Evolutionary conservation across 2,797 vertebrate genomes (phyloP), one percentile per base, ranked within the genome.

Genomic region (Paguma larvata): DNA sequence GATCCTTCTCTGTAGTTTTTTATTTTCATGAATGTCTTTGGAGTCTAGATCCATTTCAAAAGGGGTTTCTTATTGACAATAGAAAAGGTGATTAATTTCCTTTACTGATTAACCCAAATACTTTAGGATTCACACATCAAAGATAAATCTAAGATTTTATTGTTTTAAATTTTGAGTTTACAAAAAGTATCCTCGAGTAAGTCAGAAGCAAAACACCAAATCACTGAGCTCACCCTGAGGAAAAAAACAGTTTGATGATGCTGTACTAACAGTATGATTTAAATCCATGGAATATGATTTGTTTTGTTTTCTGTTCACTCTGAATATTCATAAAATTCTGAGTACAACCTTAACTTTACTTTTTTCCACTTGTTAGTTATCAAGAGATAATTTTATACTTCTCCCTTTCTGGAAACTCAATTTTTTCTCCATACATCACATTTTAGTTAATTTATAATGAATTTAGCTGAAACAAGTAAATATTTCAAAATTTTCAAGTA

Each of bases 21-120:
- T 48, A 44, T 63, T 91, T 89, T 75, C 21, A 63, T 85, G 13
- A 70, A 83, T 41, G 4, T 38, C 38, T 83, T 53, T 34, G 27
- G 15, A 72, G 1, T 56, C 2, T 44, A 79, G 11, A 38, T 68
- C n/a, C 48, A 41, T 30, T 65, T 44, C 3, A 62, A 68, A 68
- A 44, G 9, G 11, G 3, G 30, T 92, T 95, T 83, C 30, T 82
- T 65, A 70, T 23, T 65, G 23, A 91, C 75, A 92, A 16, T 75
- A 62, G 23, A 92, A 65, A 59, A 19, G 2, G 32, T 77, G 65
- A 41, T 46, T 70, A 72, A 41, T 79, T 73, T 82, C 5, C 46
- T 91, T 87, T 30, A 85, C 79, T 91, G 65, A 65, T 91, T 27
- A 95, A 9, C 34, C 25, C 23, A 97, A 91, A 83, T 78, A 62